phyloP scores from a whole-genome alignment of 2,113 vertebrate species.

The Sebastes schlegelii region DNA sequence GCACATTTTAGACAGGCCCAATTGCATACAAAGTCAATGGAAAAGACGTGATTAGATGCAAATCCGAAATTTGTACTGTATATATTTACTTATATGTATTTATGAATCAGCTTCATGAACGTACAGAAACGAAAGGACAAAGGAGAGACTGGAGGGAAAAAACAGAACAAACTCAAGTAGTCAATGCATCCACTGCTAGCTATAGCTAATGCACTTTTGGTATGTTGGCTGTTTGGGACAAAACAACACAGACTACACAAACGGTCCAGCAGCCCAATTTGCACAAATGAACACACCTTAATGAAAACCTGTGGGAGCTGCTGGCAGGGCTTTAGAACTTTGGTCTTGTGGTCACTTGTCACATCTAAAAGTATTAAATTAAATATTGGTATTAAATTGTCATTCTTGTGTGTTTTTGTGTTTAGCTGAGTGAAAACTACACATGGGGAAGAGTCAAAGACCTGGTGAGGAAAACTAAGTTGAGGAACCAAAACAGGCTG shows the following conservation, averaged over 20 bases:
- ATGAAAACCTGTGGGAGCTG: not conserved
- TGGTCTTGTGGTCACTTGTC: not conserved
- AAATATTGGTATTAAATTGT: not conserved
- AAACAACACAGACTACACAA: not conserved
- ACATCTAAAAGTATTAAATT: not conserved
- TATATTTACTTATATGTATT: not conserved
- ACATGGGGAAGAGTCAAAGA: slow-evolving; percentile 88
- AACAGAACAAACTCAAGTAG: not conserved
- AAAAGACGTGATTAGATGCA: too few species aligned
- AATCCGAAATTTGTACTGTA: too few species aligned
- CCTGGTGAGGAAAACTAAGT: slow-evolving; percentile 84
- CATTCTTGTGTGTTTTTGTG: slow-evolving; percentile 27
- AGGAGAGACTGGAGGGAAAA: not conserved
- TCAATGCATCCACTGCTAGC: not conserved
- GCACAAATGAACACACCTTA: not conserved
- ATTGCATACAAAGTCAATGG: too few species aligned
- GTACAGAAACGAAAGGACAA: not conserved
- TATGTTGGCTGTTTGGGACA: not conserved
- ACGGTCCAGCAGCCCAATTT: not conserved
- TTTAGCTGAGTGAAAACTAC: slow-evolving; percentile 81
- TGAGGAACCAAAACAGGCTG: slow-evolving; percentile 84
- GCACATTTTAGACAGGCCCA: too few species aligned
- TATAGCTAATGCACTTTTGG: not conserved
- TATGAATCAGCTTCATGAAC: not conserved
- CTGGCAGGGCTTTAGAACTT: not conserved